phyloP scores from a whole-genome alignment of 1,140 invertebrate genomes.

The Ephestia elutella region DNA sequence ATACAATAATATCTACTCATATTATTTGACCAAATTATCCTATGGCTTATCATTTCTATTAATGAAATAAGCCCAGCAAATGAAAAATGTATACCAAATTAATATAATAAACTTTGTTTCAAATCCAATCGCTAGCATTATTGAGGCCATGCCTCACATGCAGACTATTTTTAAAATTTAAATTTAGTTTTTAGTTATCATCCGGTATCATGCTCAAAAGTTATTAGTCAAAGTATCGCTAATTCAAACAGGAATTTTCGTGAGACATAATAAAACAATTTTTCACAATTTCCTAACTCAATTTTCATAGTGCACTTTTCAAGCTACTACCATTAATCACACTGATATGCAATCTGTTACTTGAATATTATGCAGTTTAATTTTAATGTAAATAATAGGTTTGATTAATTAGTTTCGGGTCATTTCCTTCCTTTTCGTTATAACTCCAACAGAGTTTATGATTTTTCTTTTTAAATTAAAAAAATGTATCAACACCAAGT shows the following conservation, averaged over 20 bases:
- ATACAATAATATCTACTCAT: too few relatives aligned
- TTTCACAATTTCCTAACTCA: not conserved
- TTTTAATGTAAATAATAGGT: not conserved
- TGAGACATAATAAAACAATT: constrained; percentile 4
- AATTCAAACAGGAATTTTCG: not conserved
- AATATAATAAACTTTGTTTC: too few relatives aligned
- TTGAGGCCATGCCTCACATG: too few relatives aligned
- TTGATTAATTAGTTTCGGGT: not conserved
- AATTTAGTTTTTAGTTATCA: not conserved
- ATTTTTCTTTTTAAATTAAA: too few relatives aligned
- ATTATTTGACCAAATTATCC: too few relatives aligned
- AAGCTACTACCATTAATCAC: not conserved
- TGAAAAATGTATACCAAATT: too few relatives aligned
- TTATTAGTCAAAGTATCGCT: not conserved
- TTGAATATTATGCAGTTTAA: not conserved
- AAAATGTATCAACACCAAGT: too few relatives aligned
- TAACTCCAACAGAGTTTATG: too few relatives aligned
- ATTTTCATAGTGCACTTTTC: not conserved
- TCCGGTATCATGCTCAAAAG: not conserved
- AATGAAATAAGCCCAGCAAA: too few relatives aligned
- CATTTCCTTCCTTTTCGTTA: not conserved
- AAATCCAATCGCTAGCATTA: too few relatives aligned
- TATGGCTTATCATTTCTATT: too few relatives aligned
- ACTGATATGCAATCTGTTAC: not conserved
- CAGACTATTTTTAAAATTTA: too few relatives aligned